Evolutionary conservation across 2,888 invertebrate genomes (phyloP).

Genomic region (Lathronympha strigana): DNA sequence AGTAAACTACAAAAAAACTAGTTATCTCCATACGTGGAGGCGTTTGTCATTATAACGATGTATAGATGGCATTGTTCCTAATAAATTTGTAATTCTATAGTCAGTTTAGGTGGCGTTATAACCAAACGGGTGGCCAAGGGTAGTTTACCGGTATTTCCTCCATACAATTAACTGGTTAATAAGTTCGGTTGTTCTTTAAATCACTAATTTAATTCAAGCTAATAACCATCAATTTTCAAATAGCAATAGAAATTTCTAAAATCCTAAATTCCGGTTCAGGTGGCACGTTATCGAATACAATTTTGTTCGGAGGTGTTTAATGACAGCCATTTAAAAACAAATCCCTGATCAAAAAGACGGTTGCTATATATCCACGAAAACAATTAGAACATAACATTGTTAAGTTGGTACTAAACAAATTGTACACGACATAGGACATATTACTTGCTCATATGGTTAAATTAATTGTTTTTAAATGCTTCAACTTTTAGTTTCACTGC

Average conservation of each 20-base stretch:
- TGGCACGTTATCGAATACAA: too few species aligned
- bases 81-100: neutral
- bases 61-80: neutral
- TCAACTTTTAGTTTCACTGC: constrained; percentile 55
- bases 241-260: too few species aligned
- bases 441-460: constrained; percentile 64
- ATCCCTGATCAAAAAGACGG: too few species aligned
- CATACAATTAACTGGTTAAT: too few species aligned
- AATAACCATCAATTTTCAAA: too few species aligned
- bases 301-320: neutral
- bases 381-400: neutral
- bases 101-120: neutral
- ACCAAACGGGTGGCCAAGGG: neutral
- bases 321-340: neutral
- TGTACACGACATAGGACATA: constrained; percentile 71
- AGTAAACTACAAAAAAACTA: neutral
- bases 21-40: neutral
- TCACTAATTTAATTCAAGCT: too few species aligned
- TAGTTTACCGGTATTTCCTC: too few species aligned
- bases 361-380: constrained; percentile 1
- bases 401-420: constrained; percentile 47
- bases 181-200: too few species aligned
- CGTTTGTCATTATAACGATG: neutral
- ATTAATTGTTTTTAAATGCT: constrained; percentile 51
- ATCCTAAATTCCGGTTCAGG: too few species aligned